Evolutionary conservation across 1,140 invertebrate species (phyloP).

Genomic region (Apis laboriosa): DNA sequence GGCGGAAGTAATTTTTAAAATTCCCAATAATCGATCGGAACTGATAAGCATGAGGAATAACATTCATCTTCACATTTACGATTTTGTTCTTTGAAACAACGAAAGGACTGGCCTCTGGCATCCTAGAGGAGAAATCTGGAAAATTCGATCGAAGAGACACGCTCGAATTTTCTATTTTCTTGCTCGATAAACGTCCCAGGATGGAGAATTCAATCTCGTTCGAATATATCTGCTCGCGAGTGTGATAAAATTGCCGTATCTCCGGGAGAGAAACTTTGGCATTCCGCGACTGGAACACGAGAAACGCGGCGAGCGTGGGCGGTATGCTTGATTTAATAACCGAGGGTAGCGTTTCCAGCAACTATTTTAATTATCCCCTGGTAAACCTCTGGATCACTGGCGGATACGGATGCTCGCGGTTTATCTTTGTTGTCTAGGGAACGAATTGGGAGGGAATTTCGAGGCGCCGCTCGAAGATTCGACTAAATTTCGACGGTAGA

Average conservation of each 20-base stretch:
- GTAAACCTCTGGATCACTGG: background rate
- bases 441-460: background rate
- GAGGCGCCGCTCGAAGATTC: background rate
- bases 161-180: background rate
- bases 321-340: slow-evolving; percentile 18
- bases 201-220: background rate
- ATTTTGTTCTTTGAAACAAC: background rate
- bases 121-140: background rate
- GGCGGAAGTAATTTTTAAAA: too few species aligned
- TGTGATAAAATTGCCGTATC: background rate
- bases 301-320: background rate
- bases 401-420: background rate
- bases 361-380: background rate
- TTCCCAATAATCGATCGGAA: too few species aligned
- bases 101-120: background rate
- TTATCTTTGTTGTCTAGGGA: background rate
- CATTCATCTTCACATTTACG: too few species aligned
- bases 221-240: background rate
- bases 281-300: background rate
- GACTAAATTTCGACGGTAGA: too few species aligned
- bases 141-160: background rate
- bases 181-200: background rate
- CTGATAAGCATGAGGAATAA: background rate
- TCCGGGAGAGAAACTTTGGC: background rate
- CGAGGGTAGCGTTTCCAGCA: background rate